A percentile compares a stretch with the other conserved stretches of the same genome.
Evolutionary conservation across 2,113 vertebrate genomes (phyloP).

Genomic region (Jaculus jaculus): DNA sequence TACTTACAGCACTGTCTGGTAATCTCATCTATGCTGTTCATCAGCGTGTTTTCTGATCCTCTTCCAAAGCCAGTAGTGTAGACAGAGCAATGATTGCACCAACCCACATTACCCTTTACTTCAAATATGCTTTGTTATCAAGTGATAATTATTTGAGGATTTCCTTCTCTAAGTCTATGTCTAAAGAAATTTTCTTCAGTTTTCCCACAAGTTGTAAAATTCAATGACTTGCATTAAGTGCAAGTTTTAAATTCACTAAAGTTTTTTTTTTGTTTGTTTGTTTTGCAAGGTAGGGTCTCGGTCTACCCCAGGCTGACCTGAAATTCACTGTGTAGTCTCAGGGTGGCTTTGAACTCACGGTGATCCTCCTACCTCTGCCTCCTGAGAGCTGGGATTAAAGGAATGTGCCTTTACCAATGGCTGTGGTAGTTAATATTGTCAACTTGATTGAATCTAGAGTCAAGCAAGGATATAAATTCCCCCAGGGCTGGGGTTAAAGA

Average conservation of each 20-base stretch:
- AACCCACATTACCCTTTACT: neutral
- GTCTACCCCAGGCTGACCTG: too few relatives aligned
- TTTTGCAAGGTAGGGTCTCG: too few relatives aligned
- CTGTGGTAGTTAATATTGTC: too few relatives aligned
- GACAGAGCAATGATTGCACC: neutral
- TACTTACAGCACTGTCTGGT: conserved; percentile 2
- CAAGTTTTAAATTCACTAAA: neutral
- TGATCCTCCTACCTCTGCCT: too few relatives aligned
- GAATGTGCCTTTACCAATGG: too few relatives aligned
- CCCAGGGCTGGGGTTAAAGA: too few relatives aligned
- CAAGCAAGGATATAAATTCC: too few relatives aligned
- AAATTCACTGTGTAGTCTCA: too few relatives aligned
- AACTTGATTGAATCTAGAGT: too few relatives aligned
- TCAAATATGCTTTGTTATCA: conserved; percentile 23
- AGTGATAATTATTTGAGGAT: neutral
- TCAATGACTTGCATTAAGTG: neutral
- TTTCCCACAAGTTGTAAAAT: neutral
- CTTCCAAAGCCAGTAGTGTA: neutral
- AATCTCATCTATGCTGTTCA: neutral
- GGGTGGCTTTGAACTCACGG: too few relatives aligned
- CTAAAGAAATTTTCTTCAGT: neutral
- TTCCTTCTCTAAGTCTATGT: conserved; percentile 1
- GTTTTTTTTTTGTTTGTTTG: too few relatives aligned
- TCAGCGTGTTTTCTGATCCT: neutral
- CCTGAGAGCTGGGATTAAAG: too few relatives aligned